phyloP scores from a whole-genome alignment of 64 coral and sea anemone species.

The Hydrozoanthus tunicans region DNA sequence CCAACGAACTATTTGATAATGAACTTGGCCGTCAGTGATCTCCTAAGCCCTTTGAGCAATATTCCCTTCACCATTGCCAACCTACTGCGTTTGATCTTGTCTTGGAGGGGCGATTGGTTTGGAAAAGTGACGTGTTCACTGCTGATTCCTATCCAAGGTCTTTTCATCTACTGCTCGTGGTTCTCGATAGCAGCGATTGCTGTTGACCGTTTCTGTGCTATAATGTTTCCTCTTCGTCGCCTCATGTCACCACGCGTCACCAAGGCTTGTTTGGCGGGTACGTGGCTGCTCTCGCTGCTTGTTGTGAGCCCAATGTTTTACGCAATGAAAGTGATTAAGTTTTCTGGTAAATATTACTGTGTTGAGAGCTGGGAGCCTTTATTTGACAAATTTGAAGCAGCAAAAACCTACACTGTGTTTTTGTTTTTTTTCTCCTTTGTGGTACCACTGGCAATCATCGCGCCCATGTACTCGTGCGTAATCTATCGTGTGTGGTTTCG shows the following conservation, averaged over 20 bases:
- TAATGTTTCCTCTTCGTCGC: conserved; percentile 45
- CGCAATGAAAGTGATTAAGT: conserved; percentile 24
- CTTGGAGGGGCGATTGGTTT: conserved; percentile 12
- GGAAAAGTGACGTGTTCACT: conserved; percentile 24
- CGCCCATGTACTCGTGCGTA: conserved; percentile 63
- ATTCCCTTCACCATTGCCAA: conserved; percentile 22
- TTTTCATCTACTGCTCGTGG: conserved; percentile 41
- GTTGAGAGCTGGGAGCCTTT: conserved; percentile 37
- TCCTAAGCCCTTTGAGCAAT: not conserved
- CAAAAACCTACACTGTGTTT: conserved; percentile 45
- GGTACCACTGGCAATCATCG: conserved; percentile 56
- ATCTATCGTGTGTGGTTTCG: conserved; percentile 61
- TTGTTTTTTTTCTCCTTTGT: conserved; percentile 65
- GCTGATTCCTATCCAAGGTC: conserved; percentile 1
- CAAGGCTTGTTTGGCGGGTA: conserved; percentile 13
- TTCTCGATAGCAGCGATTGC: conserved; percentile 61
- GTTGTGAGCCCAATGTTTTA: not conserved
- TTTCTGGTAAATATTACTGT: not conserved
- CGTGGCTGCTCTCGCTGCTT: not conserved
- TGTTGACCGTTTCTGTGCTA: conserved; percentile 62
- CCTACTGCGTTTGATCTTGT: not conserved
- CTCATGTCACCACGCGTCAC: conserved; percentile 33
- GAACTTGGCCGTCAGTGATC: conserved; percentile 54
- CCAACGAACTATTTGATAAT: conserved; percentile 61
- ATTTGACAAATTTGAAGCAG: not conserved